These are phyloP conservation scores for Chiroxiphia lanceolata DNA, from an alignment of 2,797 vertebrate species.

Conservation along the genomic window DNA sequence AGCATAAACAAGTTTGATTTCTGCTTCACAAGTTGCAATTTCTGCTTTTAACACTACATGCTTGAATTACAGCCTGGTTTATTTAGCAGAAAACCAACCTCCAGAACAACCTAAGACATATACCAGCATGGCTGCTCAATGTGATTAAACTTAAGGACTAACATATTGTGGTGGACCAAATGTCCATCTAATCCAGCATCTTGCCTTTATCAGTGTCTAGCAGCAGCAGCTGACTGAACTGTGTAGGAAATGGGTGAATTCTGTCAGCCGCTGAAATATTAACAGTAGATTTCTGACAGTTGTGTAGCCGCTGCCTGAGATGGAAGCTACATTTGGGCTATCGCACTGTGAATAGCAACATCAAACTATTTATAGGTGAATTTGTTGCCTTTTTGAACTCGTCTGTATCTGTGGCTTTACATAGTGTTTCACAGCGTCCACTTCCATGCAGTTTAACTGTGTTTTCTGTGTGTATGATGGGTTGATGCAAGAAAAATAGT, in stretches of 20 bases:
- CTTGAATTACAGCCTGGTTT: neutral
- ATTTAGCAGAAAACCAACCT: neutral
- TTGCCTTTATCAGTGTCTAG: conserved; percentile 37
- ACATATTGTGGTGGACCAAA: conserved; percentile 18
- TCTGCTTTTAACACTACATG: neutral
- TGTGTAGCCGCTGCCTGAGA: conserved; percentile 12
- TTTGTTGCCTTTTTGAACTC: conserved; percentile 31
- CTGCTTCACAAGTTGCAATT: conserved; percentile 3
- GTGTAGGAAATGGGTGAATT: conserved; percentile 35
- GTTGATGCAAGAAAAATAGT: neutral
- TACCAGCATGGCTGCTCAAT: neutral
- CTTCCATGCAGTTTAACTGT: neutral
- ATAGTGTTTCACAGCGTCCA: neutral
- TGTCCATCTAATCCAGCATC: conserved; percentile 50
- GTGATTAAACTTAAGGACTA: conserved; percentile 24
- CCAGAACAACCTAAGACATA: neutral
- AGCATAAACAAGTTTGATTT: conserved; percentile 1
- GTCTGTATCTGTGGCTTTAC: neutral
- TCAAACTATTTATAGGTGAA: conserved; percentile 45
- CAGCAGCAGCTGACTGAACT: conserved; percentile 51
- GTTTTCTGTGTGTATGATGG: neutral
- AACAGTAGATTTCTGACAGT: conserved; percentile 41
- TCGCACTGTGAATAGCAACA: conserved; percentile 30
- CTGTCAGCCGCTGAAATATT: conserved; percentile 40
- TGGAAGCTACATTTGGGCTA: conserved; percentile 32